Conservation (phyloP, 2,888 invertebrate genomes). For the Oegoconia quadripuncta region DNA sequence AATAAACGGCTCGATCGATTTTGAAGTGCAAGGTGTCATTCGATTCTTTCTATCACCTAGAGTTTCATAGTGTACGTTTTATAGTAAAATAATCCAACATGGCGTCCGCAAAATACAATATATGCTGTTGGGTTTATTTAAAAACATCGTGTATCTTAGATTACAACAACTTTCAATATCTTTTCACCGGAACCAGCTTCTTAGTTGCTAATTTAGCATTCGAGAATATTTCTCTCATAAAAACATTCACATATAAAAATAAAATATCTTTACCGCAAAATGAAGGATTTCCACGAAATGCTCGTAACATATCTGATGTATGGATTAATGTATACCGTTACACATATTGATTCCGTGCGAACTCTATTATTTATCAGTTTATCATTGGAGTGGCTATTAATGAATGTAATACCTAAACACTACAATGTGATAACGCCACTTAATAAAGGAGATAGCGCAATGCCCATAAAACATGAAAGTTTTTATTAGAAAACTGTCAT, state of each 20-base stretch:
- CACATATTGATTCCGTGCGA: conserved; percentile 35
- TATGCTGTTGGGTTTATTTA: too few species aligned
- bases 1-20: too few species aligned
- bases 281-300: conserved; percentile 1
- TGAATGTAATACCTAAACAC: conserved; percentile 34
- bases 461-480: conserved; percentile 14
- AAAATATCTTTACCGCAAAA: neutral
- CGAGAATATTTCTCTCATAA: too few species aligned
- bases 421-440: conserved; percentile 37
- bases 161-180: too few species aligned
- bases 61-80: too few species aligned
- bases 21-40: too few species aligned
- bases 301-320: neutral
- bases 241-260: neutral
- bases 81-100: too few species aligned
- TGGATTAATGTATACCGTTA: conserved; percentile 3
- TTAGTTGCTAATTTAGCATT: too few species aligned
- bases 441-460: conserved; percentile 31
- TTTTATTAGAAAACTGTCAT: conserved; percentile 1
- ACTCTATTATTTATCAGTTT: conserved; percentile 36
- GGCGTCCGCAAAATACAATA: too few species aligned
- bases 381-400: conserved; percentile 37
- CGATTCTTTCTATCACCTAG: too few species aligned
- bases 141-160: too few species aligned
- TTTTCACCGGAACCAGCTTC: too few species aligned